Conservation (phyloP, 2,888 invertebrate species). For the Schizotus pectinicornis region DNA sequence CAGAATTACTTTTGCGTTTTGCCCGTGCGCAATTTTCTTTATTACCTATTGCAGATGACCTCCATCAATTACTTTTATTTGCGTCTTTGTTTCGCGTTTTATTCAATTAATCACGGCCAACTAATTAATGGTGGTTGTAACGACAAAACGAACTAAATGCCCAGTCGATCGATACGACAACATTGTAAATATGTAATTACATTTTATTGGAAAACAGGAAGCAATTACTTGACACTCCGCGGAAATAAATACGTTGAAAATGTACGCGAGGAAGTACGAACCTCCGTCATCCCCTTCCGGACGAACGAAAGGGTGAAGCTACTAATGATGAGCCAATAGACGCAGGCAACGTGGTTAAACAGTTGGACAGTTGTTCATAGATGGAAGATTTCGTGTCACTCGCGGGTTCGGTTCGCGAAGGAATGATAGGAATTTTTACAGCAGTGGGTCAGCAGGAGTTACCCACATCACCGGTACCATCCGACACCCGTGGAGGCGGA, state of each 20-base stretch:
- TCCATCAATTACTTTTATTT: background rate
- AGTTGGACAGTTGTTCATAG: too few species aligned
- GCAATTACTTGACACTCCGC: conserved; percentile 4
- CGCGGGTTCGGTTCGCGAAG: too few species aligned
- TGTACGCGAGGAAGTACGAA: too few species aligned
- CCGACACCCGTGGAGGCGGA: too few species aligned
- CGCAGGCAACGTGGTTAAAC: too few species aligned
- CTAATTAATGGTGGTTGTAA: conserved; percentile 1
- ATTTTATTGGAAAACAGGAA: conserved; percentile 11
- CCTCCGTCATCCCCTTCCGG: too few species aligned
- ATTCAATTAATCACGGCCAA: conserved; percentile 2
- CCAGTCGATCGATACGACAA: conserved; percentile 2
- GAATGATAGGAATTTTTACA: too few species aligned
- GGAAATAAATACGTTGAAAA: background rate
- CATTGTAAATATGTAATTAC: conserved; percentile 8
- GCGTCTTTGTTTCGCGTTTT: background rate
- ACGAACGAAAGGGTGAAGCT: too few species aligned
- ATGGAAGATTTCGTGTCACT: too few species aligned
- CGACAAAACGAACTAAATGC: background rate
- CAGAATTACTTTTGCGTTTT: conserved; percentile 23
- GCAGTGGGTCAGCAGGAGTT: too few species aligned
- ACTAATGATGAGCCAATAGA: too few species aligned
- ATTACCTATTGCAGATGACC: conserved; percentile 26
- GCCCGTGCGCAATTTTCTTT: conserved; percentile 29
- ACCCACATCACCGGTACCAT: too few species aligned